These are phyloP conservation scores for Petrocephalus schoutedeni DNA, from an alignment of 2,797 vertebrate genomes.

Conservation along the genomic window DNA sequence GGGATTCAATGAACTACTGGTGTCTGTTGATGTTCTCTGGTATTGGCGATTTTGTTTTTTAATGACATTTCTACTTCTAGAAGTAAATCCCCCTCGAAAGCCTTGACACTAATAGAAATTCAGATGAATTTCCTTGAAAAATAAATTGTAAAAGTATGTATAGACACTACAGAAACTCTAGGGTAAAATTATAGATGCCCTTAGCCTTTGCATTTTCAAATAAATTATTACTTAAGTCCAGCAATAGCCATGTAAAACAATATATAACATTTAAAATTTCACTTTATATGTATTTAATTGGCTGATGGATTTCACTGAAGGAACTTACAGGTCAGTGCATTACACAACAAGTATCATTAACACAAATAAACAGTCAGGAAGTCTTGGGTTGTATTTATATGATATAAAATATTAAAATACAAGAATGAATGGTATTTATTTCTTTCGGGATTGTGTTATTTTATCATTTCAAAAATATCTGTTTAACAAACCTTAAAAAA, in stretches of 20 bases:
- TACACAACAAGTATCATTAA: neutral
- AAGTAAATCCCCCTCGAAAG: conserved; percentile 8
- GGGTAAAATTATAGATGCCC: neutral
- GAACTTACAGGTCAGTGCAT: neutral
- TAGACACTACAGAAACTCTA: neutral
- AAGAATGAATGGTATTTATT: too few species aligned
- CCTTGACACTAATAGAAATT: neutral
- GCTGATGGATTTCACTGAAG: neutral
- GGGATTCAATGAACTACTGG: conserved; percentile 19
- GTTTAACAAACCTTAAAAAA: neutral
- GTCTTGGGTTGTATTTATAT: neutral
- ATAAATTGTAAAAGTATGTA: neutral
- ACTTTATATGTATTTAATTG: neutral
- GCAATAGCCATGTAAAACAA: neutral
- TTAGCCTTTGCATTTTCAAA: neutral
- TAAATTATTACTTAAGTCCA: neutral
- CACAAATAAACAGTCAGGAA: neutral
- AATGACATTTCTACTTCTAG: conserved; percentile 9
- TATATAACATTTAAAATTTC: neutral
- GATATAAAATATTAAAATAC: neutral
- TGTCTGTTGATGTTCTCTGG: neutral
- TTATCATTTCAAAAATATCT: neutral
- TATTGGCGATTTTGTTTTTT: conserved; percentile 1
- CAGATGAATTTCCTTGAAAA: neutral
- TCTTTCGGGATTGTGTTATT: neutral